A percentile compares a stretch with the other conserved stretches of the same genome.
These are phyloP conservation scores for Trichomycterus rosablanca DNA, from an alignment of 2,113 vertebrate genomes.

Conservation along the genomic window DNA sequence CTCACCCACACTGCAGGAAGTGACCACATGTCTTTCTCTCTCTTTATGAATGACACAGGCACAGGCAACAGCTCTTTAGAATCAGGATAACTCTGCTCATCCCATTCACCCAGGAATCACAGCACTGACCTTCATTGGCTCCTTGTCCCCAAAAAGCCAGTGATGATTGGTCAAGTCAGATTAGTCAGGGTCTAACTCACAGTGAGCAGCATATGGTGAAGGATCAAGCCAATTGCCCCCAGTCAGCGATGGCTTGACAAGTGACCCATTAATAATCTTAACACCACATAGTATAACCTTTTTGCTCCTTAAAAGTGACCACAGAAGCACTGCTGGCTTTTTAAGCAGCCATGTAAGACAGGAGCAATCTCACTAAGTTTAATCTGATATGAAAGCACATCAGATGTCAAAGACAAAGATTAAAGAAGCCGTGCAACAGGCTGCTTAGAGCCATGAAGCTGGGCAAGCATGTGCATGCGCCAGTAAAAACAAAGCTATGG, in stretches of 20 bases:
- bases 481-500: slow-evolving; percentile 21
- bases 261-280: slow-evolving; percentile 68
- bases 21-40: slow-evolving; percentile 62
- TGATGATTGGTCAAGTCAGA: slow-evolving; percentile 63
- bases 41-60: slow-evolving; percentile 68
- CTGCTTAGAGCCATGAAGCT: slow-evolving; percentile 3
- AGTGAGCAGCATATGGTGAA: slow-evolving; percentile 72
- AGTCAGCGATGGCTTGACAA: slow-evolving; percentile 37
- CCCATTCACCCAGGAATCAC: slow-evolving; percentile 43
- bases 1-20: slow-evolving; percentile 58
- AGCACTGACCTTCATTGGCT: slow-evolving; percentile 51
- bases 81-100: slow-evolving; percentile 54
- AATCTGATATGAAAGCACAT: slow-evolving; percentile 26
- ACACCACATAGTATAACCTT: slow-evolving; percentile 63
- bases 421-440: slow-evolving; percentile 7
- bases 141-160: slow-evolving; percentile 66
- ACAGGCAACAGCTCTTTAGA: slow-evolving; percentile 63
- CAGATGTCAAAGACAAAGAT: slow-evolving; percentile 10
- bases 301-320: slow-evolving; percentile 48
- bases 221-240: slow-evolving; percentile 74
- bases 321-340: slow-evolving; percentile 50
- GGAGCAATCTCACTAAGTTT: slow-evolving; percentile 53
- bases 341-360: background rate
- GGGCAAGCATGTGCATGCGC: slow-evolving; percentile 14
- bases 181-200: slow-evolving; percentile 68